phyloP scores from a whole-genome alignment of 2,113 vertebrate genomes.

The Entosphenus tridentatus region DNA sequence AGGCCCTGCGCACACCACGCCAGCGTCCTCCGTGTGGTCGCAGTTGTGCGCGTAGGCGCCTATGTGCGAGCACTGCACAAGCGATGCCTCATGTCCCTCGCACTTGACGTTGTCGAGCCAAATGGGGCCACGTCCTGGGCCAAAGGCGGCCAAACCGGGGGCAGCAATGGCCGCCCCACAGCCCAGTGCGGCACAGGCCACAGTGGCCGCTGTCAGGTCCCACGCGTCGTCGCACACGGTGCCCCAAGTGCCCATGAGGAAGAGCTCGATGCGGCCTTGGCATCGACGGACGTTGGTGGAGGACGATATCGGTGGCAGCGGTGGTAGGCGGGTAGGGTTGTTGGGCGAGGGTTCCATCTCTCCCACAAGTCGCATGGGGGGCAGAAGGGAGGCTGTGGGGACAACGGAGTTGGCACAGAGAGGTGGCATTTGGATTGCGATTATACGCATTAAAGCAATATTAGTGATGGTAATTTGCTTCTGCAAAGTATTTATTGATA shows the following conservation, averaged over 20 bases:
- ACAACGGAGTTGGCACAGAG: too few species aligned
- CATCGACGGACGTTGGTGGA: neutral
- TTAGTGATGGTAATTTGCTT: too few species aligned
- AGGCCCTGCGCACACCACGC: constrained; percentile 20
- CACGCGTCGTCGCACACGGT: constrained; percentile 3
- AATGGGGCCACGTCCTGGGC: constrained; percentile 29
- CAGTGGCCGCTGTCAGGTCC: constrained; percentile 26
- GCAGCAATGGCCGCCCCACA: constrained; percentile 39
- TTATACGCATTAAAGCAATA: too few species aligned
- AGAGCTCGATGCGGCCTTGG: constrained; percentile 5
- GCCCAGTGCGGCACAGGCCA: constrained; percentile 58
- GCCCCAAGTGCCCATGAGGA: neutral
- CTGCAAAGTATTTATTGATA: too few species aligned
- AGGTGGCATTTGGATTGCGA: too few species aligned
- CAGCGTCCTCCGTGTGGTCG: constrained; percentile 33
- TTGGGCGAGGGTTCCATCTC: too few species aligned
- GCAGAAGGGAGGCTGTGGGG: too few species aligned
- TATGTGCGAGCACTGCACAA: constrained; percentile 36
- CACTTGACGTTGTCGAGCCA: constrained; percentile 51
- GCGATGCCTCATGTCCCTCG: constrained; percentile 38
- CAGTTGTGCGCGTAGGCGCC: constrained; percentile 35
- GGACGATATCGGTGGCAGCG: too few species aligned
- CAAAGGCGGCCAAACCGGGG: constrained; percentile 33
- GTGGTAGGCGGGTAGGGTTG: too few species aligned
- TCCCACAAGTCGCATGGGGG: too few species aligned